Evolutionary conservation across 2,888 invertebrate genomes (phyloP), one percentile per base, ranked within the genome.

Genomic region (Junonia oenone): DNA sequence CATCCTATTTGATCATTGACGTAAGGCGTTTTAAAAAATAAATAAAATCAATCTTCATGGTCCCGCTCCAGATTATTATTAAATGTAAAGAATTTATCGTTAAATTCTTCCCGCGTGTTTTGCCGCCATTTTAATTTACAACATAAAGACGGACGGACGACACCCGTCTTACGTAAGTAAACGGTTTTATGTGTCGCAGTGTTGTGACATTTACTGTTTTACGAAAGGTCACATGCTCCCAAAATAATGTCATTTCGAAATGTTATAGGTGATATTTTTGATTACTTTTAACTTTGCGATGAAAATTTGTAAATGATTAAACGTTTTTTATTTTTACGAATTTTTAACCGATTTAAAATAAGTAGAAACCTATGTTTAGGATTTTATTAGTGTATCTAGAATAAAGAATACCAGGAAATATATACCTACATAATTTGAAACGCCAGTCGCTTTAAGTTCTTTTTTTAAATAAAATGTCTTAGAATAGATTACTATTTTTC

Each of bases 171-270:
- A 58, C 58, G 58, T 60, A 59, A 63, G 55, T 35, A 47, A 66
- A 67, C 66, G 64, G 70, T 69, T 68, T 62, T 51, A 47, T 61
- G 62, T 53, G 62, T 54, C 54, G 49, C 45, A 51, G 50, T 59
- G 35, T 26, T 48, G 58, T 68, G 76, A 72, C 75, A 72, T 68
- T 72, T 71, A 66, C 61, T 65, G 57, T 58, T 47, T 57, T 61
- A 63, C 63, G 61, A 71, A 76, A 77, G 77, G 77, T 71, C 76
- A 65, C 56, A 60, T 51, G 51, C 58, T 65, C 67, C 71, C 64
- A 69, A 73, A 73, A 73, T 75, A 76, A 54, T 69, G 68, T 76
- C 69, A 71, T 69, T 68, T 67, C 62, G 62, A 67, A 69, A 74
- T 75, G 19, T 75, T 72, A 72, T 68, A 55, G 38, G 52, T 31